phyloP scores from a whole-genome alignment of 2,797 vertebrate genomes.

The Okamejei kenojei region DNA sequence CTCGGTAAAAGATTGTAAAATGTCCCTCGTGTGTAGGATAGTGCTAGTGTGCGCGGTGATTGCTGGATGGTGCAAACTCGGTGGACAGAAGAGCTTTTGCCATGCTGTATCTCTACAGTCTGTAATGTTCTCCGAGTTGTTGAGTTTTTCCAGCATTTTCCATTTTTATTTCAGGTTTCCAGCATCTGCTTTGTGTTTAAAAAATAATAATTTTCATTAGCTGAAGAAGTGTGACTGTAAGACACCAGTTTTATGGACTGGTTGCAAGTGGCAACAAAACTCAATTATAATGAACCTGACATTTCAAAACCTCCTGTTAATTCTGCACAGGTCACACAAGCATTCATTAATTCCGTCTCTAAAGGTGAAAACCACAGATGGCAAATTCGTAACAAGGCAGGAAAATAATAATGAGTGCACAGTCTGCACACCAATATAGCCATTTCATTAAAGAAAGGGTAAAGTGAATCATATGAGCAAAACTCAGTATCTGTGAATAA shows the following conservation, averaged over 20 bases:
- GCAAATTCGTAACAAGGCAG: neutral
- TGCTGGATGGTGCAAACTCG: too few relatives aligned
- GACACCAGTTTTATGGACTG: neutral
- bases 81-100: too few relatives aligned
- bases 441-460: neutral
- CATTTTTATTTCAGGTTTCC: neutral
- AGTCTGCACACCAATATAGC: neutral
- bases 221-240: neutral
- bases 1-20: too few relatives aligned
- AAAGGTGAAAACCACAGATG: conserved; percentile 20
- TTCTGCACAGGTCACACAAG: neutral
- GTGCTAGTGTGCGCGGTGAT: too few relatives aligned
- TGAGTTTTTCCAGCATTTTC: too few relatives aligned
- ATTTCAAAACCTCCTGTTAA: neutral
- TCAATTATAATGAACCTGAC: neutral
- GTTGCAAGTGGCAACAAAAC: neutral
- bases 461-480: neutral
- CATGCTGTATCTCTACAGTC: too few relatives aligned
- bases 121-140: too few relatives aligned
- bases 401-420: neutral
- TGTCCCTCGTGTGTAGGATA: too few relatives aligned
- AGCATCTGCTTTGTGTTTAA: too few relatives aligned
- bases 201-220: neutral
- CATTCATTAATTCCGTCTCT: neutral
- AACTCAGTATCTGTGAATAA: neutral